A percentile compares a stretch with the other conserved stretches of the same genome.
phyloP scores from a whole-genome alignment of 2,113 vertebrate species.

The Bufo bufo region DNA sequence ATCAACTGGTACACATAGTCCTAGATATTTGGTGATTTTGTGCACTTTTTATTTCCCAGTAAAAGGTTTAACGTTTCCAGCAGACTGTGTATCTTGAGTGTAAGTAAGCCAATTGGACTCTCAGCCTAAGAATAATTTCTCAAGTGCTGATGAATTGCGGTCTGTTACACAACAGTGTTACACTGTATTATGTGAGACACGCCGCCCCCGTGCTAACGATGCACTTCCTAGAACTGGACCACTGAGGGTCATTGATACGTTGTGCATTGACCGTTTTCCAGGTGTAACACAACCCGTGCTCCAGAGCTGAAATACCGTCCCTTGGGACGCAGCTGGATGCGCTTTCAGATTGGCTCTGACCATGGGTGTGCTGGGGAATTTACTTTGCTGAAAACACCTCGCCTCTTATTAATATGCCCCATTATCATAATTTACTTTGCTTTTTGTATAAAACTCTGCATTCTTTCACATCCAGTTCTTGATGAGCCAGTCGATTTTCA shows the following conservation, averaged over 20 bases:
- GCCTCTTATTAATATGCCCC: background rate
- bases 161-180: slow-evolving; percentile 26
- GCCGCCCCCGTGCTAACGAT: background rate
- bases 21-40: background rate
- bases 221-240: slow-evolving; percentile 10
- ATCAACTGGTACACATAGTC: background rate
- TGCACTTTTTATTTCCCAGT: background rate
- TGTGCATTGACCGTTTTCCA: slow-evolving; percentile 2
- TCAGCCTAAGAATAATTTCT: background rate
- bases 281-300: background rate
- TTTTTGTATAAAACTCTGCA: slow-evolving; percentile 29
- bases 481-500: slow-evolving; percentile 23
- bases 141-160: background rate
- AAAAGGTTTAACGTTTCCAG: background rate
- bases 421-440: slow-evolving; percentile 4
- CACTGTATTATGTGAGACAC: background rate
- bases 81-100: background rate
- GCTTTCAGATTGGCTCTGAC: slow-evolving; percentile 9
- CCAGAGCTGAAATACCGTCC: background rate
- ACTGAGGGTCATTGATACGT: slow-evolving; percentile 35
- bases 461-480: background rate
- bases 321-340: background rate
- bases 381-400: background rate
- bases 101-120: background rate
- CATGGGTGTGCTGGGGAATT: background rate